phyloP scores from a whole-genome alignment of 2,113 vertebrate genomes.

The Sula dactylatra region DNA sequence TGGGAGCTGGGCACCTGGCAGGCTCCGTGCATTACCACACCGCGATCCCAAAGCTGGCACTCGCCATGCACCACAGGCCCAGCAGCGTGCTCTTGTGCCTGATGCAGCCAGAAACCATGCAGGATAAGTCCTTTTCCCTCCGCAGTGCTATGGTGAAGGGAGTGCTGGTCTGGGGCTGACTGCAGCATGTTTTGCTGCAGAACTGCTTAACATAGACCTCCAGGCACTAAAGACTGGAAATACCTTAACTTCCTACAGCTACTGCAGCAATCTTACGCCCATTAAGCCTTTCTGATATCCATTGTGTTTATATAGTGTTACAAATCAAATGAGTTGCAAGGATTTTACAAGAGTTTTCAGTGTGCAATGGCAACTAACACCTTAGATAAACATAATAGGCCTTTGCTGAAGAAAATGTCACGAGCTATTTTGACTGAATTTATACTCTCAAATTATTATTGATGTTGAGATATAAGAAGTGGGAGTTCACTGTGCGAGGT shows the following conservation, averaged over 20 bases:
- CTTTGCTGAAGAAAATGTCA: not conserved
- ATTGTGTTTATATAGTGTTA: not conserved
- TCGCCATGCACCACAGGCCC: rapidly evolving
- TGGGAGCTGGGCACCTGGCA: not conserved
- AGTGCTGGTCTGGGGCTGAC: not conserved
- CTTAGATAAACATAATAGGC: not conserved
- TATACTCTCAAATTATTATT: not conserved
- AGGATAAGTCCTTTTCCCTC: rapidly evolving
- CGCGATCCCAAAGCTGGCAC: not conserved
- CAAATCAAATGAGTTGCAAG: not conserved
- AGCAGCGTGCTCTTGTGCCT: not conserved
- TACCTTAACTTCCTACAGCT: not conserved
- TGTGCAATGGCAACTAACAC: not conserved
- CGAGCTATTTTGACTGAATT: not conserved
- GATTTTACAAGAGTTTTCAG: not conserved
- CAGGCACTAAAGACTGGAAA: not conserved
- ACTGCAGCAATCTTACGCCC: not conserved
- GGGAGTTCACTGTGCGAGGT: not conserved
- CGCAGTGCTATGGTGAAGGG: rapidly evolving
- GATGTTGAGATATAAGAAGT: not conserved
- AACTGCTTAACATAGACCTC: not conserved
- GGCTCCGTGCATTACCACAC: not conserved
- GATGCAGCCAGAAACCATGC: not conserved
- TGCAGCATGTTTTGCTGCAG: not conserved
- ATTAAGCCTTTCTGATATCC: not conserved